Percentiles rank a stretch among this genome's conserved stretches.
Evolutionary conservation across 1,140 invertebrate genomes (phyloP).

Genomic region (Planococcus citri): DNA sequence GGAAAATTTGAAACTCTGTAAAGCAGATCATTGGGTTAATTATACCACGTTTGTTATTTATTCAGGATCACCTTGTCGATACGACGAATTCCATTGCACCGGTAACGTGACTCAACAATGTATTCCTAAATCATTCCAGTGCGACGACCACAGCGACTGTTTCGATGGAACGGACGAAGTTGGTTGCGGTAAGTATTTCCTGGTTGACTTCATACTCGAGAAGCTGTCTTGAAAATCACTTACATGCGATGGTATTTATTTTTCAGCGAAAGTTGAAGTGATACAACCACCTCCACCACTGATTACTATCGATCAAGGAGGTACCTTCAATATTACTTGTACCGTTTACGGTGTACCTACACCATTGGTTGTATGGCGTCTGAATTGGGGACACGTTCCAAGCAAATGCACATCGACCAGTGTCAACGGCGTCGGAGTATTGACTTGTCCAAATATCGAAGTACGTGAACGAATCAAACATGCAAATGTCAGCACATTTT

Average conservation of each 20-base stretch:
- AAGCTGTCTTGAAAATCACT: not conserved
- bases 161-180: constrained; percentile 79
- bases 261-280: not conserved
- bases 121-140: constrained; percentile 85
- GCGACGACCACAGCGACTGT: constrained; percentile 81
- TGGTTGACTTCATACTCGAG: not conserved
- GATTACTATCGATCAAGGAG: constrained; percentile 55
- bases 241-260: too few species aligned
- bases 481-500: not conserved
- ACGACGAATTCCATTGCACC: constrained; percentile 69
- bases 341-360: constrained; percentile 76
- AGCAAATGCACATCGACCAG: constrained; percentile 64
- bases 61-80: constrained; percentile 53
- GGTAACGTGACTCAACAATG: constrained; percentile 72
- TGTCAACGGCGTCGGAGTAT: constrained; percentile 60
- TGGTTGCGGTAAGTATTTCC: constrained; percentile 64
- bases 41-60: too few species aligned
- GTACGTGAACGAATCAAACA: constrained; percentile 25
- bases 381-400: constrained; percentile 95
- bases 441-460: constrained; percentile 66
- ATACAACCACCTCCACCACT: constrained; percentile 39
- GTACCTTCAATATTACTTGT: constrained; percentile 65
- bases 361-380: constrained; percentile 85
- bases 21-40: too few species aligned
- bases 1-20: too few species aligned